phyloP scores from a whole-genome alignment of 92 coral and sea anemone species.

The Bergia puertoricense region DNA sequence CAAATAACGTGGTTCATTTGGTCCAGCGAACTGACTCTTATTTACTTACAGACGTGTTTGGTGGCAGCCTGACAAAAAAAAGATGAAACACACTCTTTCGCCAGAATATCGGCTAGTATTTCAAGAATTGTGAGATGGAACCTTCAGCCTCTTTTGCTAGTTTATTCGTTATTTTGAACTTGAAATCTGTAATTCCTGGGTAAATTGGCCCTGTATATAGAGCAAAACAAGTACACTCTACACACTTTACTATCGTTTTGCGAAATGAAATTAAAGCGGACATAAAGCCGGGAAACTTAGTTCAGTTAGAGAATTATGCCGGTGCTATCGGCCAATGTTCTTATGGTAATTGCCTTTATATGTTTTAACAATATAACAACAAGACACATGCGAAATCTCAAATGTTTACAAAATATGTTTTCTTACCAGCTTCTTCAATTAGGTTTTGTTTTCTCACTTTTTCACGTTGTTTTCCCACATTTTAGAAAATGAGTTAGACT shows the following conservation, averaged over 20 bases:
- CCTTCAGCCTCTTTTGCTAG: neutral
- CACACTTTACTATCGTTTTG: neutral
- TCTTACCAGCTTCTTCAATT: neutral
- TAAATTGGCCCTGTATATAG: too few species aligned
- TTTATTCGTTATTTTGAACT: neutral
- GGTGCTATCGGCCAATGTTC: too few species aligned
- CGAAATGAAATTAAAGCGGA: neutral
- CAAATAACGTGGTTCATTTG: too few species aligned
- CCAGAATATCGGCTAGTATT: neutral
- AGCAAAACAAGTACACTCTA: neutral
- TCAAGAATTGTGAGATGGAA: neutral
- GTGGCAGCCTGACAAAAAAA: too few species aligned
- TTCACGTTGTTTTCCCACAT: neutral
- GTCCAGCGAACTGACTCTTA: too few species aligned
- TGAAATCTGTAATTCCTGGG: neutral
- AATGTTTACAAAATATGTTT: neutral
- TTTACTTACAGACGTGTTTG: too few species aligned
- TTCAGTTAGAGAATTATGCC: neutral
- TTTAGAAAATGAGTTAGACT: neutral
- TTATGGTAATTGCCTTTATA: too few species aligned
- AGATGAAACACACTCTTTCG: too few species aligned
- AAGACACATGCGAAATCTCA: neutral
- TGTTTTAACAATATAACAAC: neutral
- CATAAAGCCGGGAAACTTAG: too few species aligned
- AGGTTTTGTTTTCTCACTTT: neutral